Conservation (phyloP, 2,797 vertebrate genomes). For the Phyllotis vaccarum region DNA sequence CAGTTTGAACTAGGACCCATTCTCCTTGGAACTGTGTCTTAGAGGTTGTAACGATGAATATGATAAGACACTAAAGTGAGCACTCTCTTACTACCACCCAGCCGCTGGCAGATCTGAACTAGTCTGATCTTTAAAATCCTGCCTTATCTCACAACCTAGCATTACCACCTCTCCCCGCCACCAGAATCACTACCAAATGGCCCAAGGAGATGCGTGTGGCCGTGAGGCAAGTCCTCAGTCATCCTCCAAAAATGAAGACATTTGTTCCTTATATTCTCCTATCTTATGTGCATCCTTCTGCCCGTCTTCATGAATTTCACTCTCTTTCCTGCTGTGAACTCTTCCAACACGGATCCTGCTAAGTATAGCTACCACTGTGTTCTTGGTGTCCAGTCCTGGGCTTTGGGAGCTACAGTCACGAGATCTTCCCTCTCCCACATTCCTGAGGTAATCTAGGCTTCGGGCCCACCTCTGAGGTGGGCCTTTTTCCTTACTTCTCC, state of each 20-base stretch:
- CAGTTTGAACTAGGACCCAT: background rate
- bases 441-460: background rate
- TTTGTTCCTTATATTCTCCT: background rate
- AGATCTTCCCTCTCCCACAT: background rate
- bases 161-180: background rate
- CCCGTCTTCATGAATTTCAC: background rate
- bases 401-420: background rate
- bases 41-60: background rate
- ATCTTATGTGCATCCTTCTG: background rate
- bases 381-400: background rate
- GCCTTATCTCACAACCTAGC: background rate
- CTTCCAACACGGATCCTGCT: background rate
- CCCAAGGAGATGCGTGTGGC: background rate
- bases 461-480: background rate
- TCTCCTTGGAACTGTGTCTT: background rate
- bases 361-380: fast-evolving
- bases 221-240: background rate
- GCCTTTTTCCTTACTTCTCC: background rate
- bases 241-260: background rate
- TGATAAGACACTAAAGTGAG: background rate
- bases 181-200: background rate
- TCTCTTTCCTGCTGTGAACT: background rate
- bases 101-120: background rate
- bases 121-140: background rate
- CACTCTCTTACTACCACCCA: background rate